phyloP scores from a whole-genome alignment of 2,888 invertebrate genomes.

The Chrysopilus asiliformis region DNA sequence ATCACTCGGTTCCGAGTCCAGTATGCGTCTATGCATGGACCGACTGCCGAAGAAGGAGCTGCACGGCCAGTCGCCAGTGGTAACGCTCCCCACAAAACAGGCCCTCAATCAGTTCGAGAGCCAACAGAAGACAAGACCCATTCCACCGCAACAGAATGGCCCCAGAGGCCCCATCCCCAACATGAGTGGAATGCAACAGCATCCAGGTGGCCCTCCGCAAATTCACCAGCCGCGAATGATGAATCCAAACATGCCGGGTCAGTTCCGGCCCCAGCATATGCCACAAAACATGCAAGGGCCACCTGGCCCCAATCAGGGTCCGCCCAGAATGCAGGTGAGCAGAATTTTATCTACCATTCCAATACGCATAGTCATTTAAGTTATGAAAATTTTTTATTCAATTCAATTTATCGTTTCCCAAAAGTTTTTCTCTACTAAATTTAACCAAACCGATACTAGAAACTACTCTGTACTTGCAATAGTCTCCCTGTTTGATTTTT shows the following conservation, averaged over 20 bases:
- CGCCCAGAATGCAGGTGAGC: slow-evolving; percentile 48
- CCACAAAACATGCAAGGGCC: slow-evolving; percentile 45
- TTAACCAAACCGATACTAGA: no score
- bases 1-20: slow-evolving; percentile 83
- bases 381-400: no score
- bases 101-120: slow-evolving; percentile 76
- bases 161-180: slow-evolving; percentile 37
- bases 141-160: slow-evolving; percentile 52
- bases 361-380: no score
- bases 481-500: no score
- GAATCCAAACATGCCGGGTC: slow-evolving; percentile 44
- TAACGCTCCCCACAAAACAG: slow-evolving; percentile 91
- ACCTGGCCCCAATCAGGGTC: slow-evolving; percentile 45
- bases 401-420: no score
- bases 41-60: slow-evolving; percentile 88
- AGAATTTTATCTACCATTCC: no score
- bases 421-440: no score
- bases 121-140: slow-evolving; percentile 78
- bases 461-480: no score
- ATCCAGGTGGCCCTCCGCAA: slow-evolving; percentile 37
- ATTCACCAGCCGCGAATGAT: slow-evolving; percentile 43
- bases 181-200: slow-evolving; percentile 37
- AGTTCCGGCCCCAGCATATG: slow-evolving; percentile 43
- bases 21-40: slow-evolving; percentile 81
- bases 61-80: slow-evolving; percentile 89